Evolutionary conservation across 2,888 invertebrate genomes (phyloP).

Genomic region (Crocallis elinguaria): DNA sequence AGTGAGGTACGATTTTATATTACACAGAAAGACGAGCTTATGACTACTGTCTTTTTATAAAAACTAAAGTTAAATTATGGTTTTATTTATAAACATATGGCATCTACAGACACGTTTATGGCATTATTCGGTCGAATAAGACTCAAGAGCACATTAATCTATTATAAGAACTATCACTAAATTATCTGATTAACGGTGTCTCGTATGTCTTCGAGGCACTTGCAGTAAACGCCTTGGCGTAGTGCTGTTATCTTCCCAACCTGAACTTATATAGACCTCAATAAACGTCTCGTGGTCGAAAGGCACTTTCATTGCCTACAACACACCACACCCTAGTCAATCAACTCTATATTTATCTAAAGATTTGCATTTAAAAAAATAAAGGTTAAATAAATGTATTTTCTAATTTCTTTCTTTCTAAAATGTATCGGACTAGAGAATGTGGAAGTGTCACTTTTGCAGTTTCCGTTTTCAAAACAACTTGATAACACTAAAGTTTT

Average conservation of each 20-base stretch:
- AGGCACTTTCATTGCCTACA: background rate
- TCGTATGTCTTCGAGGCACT: constrained; percentile 1
- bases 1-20: constrained; percentile 65
- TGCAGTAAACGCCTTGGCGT: background rate
- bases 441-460: constrained; percentile 26
- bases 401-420: constrained; percentile 20
- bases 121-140: constrained; percentile 59
- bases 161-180: constrained; percentile 24
- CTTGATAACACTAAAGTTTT: constrained; percentile 6
- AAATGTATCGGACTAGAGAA: constrained; percentile 43
- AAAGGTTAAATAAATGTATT: too few relatives aligned
- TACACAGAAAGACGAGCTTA: constrained; percentile 63
- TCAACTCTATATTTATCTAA: background rate
- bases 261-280: background rate
- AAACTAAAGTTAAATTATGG: constrained; percentile 58
- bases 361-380: too few relatives aligned
- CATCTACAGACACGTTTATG: constrained; percentile 78
- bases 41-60: constrained; percentile 52
- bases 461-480: constrained; percentile 20
- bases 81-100: constrained; percentile 63
- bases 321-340: constrained; percentile 37
- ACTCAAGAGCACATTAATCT: constrained; percentile 32
- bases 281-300: background rate
- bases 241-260: background rate
- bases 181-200: constrained; percentile 11